phyloP scores from a whole-genome alignment of 2,113 vertebrate genomes.

The Petaurus breviceps region DNA sequence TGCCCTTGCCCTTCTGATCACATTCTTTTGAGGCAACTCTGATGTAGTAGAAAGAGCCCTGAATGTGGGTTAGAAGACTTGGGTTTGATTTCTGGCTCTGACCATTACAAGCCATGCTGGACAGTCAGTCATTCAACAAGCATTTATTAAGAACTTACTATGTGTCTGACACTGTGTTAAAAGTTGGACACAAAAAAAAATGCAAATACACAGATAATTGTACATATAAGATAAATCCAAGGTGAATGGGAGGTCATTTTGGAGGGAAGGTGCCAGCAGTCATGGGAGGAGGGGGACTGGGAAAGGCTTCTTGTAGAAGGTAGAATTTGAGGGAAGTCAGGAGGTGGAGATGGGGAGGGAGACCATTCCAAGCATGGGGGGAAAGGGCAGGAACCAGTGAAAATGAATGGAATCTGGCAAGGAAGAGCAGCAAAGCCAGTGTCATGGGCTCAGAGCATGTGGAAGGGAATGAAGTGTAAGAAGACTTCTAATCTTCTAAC shows the following conservation, averaged over 20 bases:
- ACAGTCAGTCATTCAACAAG: neutral
- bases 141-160: neutral
- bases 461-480: neutral
- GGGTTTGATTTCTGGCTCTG: neutral
- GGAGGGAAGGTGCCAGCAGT: neutral
- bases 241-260: neutral
- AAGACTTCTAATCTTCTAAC: neutral
- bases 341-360: neutral
- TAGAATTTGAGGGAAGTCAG: neutral
- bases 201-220: neutral
- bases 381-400: neutral
- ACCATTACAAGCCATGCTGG: neutral
- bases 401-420: neutral
- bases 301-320: neutral
- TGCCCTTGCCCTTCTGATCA: neutral
- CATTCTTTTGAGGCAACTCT: neutral
- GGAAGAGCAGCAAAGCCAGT: neutral
- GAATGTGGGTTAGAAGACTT: neutral
- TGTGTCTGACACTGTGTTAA: neutral
- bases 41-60: neutral
- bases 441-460: neutral
- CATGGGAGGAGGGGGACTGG: neutral
- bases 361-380: neutral
- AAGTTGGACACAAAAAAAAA: neutral
- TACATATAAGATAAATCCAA: too few relatives aligned